Evolutionary conservation across 2,888 invertebrate genomes (phyloP).

Genomic region (Scaptomyza reducta): DNA sequence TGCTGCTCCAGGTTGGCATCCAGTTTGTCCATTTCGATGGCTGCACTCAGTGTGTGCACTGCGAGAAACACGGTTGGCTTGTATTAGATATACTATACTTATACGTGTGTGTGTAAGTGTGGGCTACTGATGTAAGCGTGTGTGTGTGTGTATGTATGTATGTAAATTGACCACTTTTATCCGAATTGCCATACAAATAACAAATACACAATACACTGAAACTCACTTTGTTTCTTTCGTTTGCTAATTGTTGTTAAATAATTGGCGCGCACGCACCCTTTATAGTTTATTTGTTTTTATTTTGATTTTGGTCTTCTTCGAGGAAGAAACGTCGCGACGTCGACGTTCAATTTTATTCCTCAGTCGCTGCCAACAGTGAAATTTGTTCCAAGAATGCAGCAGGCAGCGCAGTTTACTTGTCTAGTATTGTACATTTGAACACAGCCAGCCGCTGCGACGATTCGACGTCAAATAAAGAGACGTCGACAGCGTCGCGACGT

Average conservation of each 20-base stretch:
- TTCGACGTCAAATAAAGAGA: conserved; percentile 62
- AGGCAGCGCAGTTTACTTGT: conserved; percentile 62
- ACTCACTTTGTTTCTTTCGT: conserved; percentile 78
- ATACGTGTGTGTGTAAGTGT: conserved; percentile 2
- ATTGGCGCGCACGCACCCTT: conserved; percentile 78
- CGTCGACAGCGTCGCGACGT: conserved; percentile 67
- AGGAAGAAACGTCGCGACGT: conserved; percentile 76
- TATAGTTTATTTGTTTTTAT: conserved; percentile 73
- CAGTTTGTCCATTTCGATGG: conserved; percentile 80
- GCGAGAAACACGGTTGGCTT: conserved; percentile 30
- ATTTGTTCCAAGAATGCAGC: conserved; percentile 69
- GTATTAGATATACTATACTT: conserved; percentile 31
- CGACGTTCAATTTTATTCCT: conserved; percentile 79
- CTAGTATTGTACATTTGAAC: conserved; percentile 62
- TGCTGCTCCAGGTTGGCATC: conserved; percentile 82
- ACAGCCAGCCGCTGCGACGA: conserved; percentile 67
- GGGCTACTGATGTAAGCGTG: neutral
- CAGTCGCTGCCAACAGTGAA: conserved; percentile 78
- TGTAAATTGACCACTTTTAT: conserved; percentile 48
- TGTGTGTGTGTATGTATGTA: neutral
- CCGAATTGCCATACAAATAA: conserved; percentile 22
- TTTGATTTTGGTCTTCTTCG: conserved; percentile 75
- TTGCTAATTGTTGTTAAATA: conserved; percentile 76
- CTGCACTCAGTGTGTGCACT: conserved; percentile 76
- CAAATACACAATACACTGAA: conserved; percentile 20